Evolutionary conservation across 2,888 invertebrate genomes (phyloP).

Genomic region (Nasonovia ribisnigri): DNA sequence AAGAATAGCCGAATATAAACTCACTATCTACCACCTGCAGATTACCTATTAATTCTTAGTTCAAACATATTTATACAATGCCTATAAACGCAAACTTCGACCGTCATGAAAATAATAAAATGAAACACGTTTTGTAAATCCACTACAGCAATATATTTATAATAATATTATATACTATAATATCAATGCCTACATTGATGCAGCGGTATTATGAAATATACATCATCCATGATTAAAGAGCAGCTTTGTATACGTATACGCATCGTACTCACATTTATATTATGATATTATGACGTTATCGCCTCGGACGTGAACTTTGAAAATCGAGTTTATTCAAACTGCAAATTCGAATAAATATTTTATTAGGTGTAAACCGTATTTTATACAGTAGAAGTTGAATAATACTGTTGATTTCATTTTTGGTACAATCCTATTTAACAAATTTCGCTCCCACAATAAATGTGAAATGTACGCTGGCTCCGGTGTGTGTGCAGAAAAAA

Average conservation of each 20-base stretch:
- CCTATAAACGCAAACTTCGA: neutral
- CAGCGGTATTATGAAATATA: neutral
- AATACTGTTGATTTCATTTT: neutral
- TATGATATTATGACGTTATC: neutral
- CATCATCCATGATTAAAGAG: neutral
- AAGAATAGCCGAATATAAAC: neutral
- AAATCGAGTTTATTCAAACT: neutral
- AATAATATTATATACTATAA: neutral
- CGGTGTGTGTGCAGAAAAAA: neutral
- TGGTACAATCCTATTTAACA: neutral
- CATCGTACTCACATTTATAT: neutral
- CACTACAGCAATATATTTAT: constrained; percentile 21
- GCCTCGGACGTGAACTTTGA: neutral
- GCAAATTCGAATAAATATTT: neutral
- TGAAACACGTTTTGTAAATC: neutral
- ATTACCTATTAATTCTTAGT: neutral
- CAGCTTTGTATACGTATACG: neutral
- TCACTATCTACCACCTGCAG: neutral
- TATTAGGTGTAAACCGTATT: neutral
- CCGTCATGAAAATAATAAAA: neutral
- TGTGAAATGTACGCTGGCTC: neutral
- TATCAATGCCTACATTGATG: neutral
- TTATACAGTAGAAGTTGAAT: neutral
- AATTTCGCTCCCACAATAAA: neutral
- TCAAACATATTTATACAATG: neutral